Percentiles rank a stretch among this genome's conserved stretches.
Conservation (phyloP, 1,140 invertebrate genomes). For the Copidosoma floridanum region DNA sequence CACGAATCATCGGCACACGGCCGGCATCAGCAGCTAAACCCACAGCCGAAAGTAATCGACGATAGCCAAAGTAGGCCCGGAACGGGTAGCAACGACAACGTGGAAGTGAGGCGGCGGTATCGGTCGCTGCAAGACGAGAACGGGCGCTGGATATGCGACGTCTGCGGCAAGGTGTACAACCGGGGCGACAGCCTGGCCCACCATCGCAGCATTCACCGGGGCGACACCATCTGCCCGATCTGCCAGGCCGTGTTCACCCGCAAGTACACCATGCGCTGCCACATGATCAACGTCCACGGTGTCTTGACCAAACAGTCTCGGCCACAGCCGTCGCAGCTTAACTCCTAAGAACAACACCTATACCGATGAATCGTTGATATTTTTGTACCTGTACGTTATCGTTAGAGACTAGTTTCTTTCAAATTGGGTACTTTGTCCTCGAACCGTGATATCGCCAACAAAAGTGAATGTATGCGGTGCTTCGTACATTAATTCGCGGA, state of each 20-base stretch:
- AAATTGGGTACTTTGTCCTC: no score
- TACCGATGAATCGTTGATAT: no score
- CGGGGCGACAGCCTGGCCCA: slow-evolving; percentile 56
- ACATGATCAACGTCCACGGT: slow-evolving; percentile 54
- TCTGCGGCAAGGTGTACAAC: slow-evolving; percentile 56
- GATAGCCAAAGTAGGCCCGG: slow-evolving; percentile 8
- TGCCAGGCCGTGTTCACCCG: slow-evolving; percentile 57
- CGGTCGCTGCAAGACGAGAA: slow-evolving; percentile 48
- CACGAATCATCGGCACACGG: slow-evolving; percentile 34
- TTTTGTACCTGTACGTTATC: no score
- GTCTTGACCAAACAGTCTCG: no score
- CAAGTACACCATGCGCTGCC: slow-evolving; percentile 56
- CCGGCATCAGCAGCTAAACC: background rate
- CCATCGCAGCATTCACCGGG: slow-evolving; percentile 59
- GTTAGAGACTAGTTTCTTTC: no score
- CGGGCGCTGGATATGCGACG: slow-evolving; percentile 55
- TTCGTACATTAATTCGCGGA: no score
- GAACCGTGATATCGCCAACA: no score
- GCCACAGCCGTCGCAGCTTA: background rate
- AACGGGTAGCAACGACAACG: slow-evolving; percentile 16
- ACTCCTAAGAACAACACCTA: no score
- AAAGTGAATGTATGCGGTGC: no score
- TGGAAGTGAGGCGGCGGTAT: slow-evolving; percentile 41
- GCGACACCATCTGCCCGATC: slow-evolving; percentile 56
- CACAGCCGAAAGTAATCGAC: background rate